Evolutionary conservation across 2,888 invertebrate genomes (phyloP).

Genomic region (Stegophylla sp.): DNA sequence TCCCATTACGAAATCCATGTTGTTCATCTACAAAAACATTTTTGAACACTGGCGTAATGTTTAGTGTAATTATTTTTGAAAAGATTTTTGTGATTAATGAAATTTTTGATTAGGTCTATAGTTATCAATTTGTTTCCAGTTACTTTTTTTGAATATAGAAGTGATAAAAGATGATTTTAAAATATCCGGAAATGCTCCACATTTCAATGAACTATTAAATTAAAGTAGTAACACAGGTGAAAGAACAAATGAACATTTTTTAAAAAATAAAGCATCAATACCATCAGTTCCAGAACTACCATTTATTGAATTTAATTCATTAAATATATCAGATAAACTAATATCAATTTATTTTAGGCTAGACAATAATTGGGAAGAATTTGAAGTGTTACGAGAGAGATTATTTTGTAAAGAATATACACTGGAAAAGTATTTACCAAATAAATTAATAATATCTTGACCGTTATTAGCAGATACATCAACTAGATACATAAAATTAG

Average conservation of each 20-base stretch:
- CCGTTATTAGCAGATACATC: background rate
- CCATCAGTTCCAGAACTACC: background rate
- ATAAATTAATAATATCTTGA: background rate
- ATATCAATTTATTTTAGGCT: background rate
- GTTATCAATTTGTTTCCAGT: background rate
- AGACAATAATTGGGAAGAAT: background rate
- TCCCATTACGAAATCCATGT: no score
- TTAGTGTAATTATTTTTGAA: background rate
- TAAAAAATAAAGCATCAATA: background rate
- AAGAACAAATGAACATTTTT: slow-evolving; percentile 8
- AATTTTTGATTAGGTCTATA: slow-evolving; percentile 13
- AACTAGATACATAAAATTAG: background rate
- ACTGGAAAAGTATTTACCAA: no score
- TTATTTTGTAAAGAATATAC: no score
- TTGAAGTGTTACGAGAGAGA: background rate
- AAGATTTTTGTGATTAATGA: background rate
- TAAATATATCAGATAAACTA: slow-evolving; percentile 10
- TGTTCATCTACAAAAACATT: slow-evolving; percentile 2
- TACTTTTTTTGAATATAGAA: background rate
- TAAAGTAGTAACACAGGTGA: background rate
- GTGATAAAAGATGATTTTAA: background rate
- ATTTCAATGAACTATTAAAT: background rate
- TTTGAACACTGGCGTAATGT: background rate
- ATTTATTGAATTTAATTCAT: background rate
- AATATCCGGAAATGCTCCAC: background rate